These are phyloP conservation scores for Coenobita brevimanus DNA, from an alignment of 1,140 invertebrate species.

Conservation along the genomic window DNA sequence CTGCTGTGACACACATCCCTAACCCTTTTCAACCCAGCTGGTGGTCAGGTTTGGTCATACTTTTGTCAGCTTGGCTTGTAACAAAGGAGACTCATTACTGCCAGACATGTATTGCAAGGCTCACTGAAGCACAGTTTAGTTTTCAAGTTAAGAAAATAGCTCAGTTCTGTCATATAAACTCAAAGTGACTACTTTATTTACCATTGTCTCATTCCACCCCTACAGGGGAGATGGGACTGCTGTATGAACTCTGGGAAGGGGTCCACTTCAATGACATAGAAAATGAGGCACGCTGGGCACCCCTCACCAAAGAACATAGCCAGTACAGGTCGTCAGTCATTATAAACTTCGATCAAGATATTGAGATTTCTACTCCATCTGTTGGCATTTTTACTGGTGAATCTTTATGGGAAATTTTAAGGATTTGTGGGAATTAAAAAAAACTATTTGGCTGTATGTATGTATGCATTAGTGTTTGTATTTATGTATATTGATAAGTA, in stretches of 20 bases:
- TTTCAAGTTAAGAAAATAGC: no score
- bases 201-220: no score
- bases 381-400: slow-evolving; percentile 12
- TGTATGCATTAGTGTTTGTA: no score
- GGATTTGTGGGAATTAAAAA: no score
- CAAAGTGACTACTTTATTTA: background rate
- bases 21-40: background rate
- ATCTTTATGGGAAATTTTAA: background rate
- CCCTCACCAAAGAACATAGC: background rate
- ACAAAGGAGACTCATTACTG: no score
- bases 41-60: no score
- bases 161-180: background rate
- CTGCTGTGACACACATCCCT: no score
- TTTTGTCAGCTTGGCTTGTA: background rate
- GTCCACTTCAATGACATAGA: background rate
- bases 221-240: slow-evolving; percentile 43
- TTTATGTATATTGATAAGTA: no score
- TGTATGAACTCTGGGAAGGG: slow-evolving; percentile 25
- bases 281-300: background rate
- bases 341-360: background rate
- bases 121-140: background rate
- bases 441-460: no score
- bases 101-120: background rate
- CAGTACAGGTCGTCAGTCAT: background rate
- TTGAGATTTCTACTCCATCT: background rate